Evolutionary conservation across 2,888 invertebrate genomes (phyloP), one percentile per base, ranked within the genome.

Genomic region (Synanthedon andrenaeformis): DNA sequence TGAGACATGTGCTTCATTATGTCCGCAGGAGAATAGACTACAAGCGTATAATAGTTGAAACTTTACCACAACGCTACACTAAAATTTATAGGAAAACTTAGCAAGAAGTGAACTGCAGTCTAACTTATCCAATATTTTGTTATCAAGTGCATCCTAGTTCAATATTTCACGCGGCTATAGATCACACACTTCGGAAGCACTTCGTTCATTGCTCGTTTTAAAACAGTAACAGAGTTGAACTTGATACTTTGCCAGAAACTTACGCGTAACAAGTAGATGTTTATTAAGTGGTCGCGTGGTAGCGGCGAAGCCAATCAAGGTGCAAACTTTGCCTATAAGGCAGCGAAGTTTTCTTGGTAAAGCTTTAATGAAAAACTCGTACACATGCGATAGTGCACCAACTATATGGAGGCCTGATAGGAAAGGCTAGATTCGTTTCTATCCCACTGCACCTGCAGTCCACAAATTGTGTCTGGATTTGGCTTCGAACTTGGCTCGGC

Each of bases 41-140:
- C 35, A 35, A 35, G 35, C 35, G 35, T 35, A 35, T 54, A 58
- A 54, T 58, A 57, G 61, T 54, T 54, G 53, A 51, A 59, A 59
- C 48, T 57, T 58, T 55, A 54, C 19, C 55, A 23, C 53, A 35
- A 35, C 35, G 35, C 35, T 63, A 67, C 66, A 65, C 65, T 66
- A 64, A 66, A 73, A 78, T 76, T 77, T 77, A 77, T 79, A 67
- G 70, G 62, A 57, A 63, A 76, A 79, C 67, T 75, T 75, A 52
- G 55, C 55, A 58, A 45, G 13, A 45, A 45, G 45, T 45, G 5
- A 14, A 13, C 45, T 45, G 35, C 10, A 35, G 35, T 35, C 45
- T n/a, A 45, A 45, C 45, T 45, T 45, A 14, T 45, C 58, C 60
- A 62, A 58, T 57, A 59, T 61, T 12, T 59, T 57, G 57, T 57